These are phyloP conservation scores for Trimorus sp. DNA, from an alignment of 2,888 invertebrate species.

Conservation along the genomic window DNA sequence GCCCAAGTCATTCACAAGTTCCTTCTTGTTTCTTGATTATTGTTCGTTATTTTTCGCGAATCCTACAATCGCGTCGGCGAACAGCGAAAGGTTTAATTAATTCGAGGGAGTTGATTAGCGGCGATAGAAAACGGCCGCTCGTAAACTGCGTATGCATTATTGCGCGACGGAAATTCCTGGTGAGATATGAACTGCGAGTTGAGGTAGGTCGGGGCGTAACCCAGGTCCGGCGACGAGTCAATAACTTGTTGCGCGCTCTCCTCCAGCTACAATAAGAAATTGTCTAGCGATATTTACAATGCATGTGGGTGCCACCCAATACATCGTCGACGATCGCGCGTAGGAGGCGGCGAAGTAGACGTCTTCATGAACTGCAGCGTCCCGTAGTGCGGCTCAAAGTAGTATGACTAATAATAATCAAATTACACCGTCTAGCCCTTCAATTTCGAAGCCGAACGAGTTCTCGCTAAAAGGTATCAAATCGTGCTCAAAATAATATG, in stretches of 20 bases:
- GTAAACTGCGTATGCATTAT: constrained; percentile 24
- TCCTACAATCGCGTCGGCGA: not conserved
- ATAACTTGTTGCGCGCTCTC: constrained; percentile 75
- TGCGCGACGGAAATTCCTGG: constrained; percentile 64
- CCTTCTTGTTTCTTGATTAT: not conserved
- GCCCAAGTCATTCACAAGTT: too few species aligned
- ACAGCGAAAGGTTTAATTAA: constrained; percentile 2
- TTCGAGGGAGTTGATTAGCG: constrained; percentile 14
- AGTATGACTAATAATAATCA: too few species aligned
- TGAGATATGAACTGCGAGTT: constrained; percentile 75
- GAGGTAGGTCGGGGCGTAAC: constrained; percentile 79
- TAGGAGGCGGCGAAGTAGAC: constrained; percentile 63
- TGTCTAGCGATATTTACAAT: constrained; percentile 70
- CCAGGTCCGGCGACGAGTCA: constrained; percentile 77
- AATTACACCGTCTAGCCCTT: too few species aligned
- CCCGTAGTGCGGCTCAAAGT: too few species aligned
- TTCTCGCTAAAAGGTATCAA: too few species aligned
- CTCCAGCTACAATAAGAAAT: constrained; percentile 77
- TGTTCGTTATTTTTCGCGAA: not conserved
- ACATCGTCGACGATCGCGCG: constrained; percentile 64
- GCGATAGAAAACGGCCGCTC: not conserved
- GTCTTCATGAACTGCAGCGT: constrained; percentile 69
- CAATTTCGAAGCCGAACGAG: not conserved
- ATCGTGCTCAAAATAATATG: too few species aligned
- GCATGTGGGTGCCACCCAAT: constrained; percentile 74